These are phyloP conservation scores for Acanthisitta chloris DNA, from an alignment of 2,113 vertebrate genomes.

Conservation along the genomic window DNA sequence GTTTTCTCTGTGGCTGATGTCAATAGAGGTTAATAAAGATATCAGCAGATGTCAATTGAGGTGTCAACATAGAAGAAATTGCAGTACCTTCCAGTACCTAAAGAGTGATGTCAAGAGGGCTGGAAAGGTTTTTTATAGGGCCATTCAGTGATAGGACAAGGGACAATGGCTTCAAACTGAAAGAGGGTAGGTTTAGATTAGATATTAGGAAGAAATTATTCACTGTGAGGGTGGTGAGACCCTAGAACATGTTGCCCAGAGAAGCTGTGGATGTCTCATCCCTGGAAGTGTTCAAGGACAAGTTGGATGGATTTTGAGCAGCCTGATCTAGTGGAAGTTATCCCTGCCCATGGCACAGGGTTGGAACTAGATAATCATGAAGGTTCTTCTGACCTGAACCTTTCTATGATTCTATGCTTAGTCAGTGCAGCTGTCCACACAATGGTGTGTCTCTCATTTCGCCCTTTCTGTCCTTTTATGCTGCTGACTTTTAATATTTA, in stretches of 20 bases:
- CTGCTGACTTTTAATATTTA: neutral
- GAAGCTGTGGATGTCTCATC: neutral
- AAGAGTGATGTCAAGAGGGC: neutral
- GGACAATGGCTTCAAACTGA: neutral
- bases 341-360: neutral
- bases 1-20: neutral
- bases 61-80: neutral
- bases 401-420: neutral
- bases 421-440: neutral
- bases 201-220: neutral
- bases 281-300: neutral
- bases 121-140: neutral
- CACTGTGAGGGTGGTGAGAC: neutral
- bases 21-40: neutral
- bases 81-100: neutral
- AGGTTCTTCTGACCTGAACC: neutral
- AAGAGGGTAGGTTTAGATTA: neutral
- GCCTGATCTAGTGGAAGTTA: neutral
- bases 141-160: neutral
- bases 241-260: neutral
- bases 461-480: neutral
- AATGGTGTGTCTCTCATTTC: neutral
- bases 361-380: neutral
- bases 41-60: neutral
- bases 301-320: neutral